Base-by-base conservation (phyloP, 2,888 invertebrate species). In the Argyra leucocephala region DNA sequence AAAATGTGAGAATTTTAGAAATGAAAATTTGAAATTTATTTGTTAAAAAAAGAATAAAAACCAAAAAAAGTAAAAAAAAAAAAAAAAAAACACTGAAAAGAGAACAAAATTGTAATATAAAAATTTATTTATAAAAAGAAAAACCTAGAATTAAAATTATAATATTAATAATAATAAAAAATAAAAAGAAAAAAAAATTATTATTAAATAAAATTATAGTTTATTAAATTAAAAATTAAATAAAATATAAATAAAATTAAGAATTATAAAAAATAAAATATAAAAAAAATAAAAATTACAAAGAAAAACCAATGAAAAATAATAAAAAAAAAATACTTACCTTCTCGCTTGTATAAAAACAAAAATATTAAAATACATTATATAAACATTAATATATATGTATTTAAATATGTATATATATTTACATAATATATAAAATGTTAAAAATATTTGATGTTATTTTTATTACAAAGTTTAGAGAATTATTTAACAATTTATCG, bases 401-500 rank as follows among this genome's bases (percentile, higher is more conserved):
- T 48, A 18, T 3, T 15, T 48, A 48, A 12, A 48, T 48, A 48
- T 48, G 15, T 15, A 18, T 48, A 48, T 15, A 18, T 18, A 48
- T 15, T 18, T 15, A 48, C 5, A 18, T 48, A 37, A 31, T 31
- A 31, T 15, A n/a, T 18, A 37, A 48, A 48, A 48, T 48, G 48
- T 48, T 48, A 48, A 48, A 48, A 48, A 48, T 48, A 48, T 48
- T 48, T 48, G 48, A 48, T 18, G 48, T 48, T 48, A 48, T 48
- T 48, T 48, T 48, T 48, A 48, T 48, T 48, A 48, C 48, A 48
- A 48, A 48, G 48, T 48, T 48, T 48, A 48, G 48, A 12, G 18
- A 48, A 48, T 2, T 9, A 48, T 37, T 37, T 37, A 48, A 48
- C 9, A 48, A 48, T 31, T 31, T 10, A 31, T 6, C 26, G 5